Conservation (phyloP, 2,797 vertebrate species). For the Pteropus rufus region DNA sequence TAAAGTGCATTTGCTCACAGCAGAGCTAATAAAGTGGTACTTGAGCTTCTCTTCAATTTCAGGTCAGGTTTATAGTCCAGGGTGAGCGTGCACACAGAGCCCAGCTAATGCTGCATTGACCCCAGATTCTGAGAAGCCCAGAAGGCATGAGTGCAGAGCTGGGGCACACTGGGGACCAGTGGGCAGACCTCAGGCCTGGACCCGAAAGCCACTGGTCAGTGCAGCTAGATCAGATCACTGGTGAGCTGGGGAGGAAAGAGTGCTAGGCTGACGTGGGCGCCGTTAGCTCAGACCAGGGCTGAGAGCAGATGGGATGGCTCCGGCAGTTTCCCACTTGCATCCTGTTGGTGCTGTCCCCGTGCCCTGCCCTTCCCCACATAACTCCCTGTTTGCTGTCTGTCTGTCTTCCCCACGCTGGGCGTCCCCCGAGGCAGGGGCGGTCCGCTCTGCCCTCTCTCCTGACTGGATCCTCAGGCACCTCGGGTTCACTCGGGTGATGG, state of each 20-base stretch:
- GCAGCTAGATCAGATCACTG: not conserved
- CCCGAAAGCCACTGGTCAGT: not conserved
- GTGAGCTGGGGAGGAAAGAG: not conserved
- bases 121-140: not conserved
- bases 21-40: fast-evolving
- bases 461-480: not conserved
- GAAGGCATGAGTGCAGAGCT: not conserved
- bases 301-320: not conserved
- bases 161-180: not conserved
- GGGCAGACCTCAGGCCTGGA: not conserved
- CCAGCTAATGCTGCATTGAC: not conserved
- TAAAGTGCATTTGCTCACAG: not conserved
- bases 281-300: not conserved
- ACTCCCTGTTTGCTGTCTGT: not conserved
- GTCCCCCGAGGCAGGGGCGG: fast-evolving
- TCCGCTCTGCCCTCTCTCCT: not conserved
- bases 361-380: not conserved
- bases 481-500: not conserved
- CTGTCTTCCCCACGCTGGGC: not conserved
- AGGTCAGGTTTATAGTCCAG: not conserved
- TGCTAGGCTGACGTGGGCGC: fast-evolving
- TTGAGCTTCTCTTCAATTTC: not conserved
- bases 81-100: no score
- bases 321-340: not conserved
- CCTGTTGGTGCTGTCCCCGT: fast-evolving